A percentile compares a stretch with the other conserved stretches of the same genome.
Evolutionary conservation across 2,888 invertebrate genomes (phyloP).

Genomic region (Drosophila kanekoi): DNA sequence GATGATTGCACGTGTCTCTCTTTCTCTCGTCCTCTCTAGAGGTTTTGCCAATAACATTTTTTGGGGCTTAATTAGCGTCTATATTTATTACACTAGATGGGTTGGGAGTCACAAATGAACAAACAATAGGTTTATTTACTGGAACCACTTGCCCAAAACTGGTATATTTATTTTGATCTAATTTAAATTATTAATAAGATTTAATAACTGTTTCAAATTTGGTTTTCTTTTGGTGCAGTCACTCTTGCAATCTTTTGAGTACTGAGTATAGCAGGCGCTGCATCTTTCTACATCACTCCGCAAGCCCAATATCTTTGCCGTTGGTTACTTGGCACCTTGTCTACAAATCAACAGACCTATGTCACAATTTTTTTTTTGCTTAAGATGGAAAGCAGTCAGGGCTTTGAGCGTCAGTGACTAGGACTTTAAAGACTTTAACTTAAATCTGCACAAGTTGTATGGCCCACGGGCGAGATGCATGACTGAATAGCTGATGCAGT

Average conservation of each 20-base stretch:
- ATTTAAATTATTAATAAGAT: too few species aligned
- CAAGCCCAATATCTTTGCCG: constrained; percentile 1
- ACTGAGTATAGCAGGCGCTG: too few species aligned
- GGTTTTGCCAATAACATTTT: background rate
- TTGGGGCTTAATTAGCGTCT: constrained; percentile 3
- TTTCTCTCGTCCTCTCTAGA: too few species aligned
- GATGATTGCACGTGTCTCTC: constrained; percentile 54
- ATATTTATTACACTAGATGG: constrained; percentile 1
- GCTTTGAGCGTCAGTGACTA: constrained; percentile 54
- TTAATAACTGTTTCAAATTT: too few species aligned
- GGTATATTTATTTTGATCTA: too few species aligned
- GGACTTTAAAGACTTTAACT: constrained; percentile 70
- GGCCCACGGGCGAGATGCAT: constrained; percentile 35
- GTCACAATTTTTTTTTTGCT: constrained; percentile 54
- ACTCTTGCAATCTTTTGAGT: too few species aligned
- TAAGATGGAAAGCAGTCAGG: constrained; percentile 47
- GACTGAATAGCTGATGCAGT: constrained; percentile 37
- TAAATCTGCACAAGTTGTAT: constrained; percentile 41
- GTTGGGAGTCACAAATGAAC: too few species aligned
- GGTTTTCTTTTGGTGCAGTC: too few species aligned
- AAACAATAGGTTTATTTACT: too few species aligned
- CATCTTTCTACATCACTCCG: too few species aligned
- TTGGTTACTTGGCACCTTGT: constrained; percentile 40
- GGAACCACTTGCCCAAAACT: too few species aligned
- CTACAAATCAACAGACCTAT: constrained; percentile 56